These are phyloP conservation scores for Drosophila athabasca DNA, from an alignment of 1,140 invertebrate genomes.

Conservation along the genomic window DNA sequence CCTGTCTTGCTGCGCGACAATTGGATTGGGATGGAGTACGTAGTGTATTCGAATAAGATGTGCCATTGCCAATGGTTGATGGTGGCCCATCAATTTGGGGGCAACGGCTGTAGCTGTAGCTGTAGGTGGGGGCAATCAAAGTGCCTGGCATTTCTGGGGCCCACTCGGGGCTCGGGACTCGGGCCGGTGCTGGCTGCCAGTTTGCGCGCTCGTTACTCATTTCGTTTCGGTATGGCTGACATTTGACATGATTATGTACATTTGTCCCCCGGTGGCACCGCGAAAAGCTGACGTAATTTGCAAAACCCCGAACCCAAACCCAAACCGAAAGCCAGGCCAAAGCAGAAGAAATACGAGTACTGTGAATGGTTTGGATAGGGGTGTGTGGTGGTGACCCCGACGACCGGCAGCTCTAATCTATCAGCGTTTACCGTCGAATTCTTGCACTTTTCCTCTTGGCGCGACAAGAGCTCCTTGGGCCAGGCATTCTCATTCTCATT, in stretches of 20 bases:
- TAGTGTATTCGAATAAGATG: constrained; percentile 48
- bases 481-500: constrained; percentile 36
- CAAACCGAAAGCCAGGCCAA: background rate
- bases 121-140: constrained; percentile 52
- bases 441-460: constrained; percentile 46
- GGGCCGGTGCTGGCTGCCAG: constrained; percentile 1
- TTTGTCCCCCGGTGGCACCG: constrained; percentile 62
- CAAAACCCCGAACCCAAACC: constrained; percentile 34
- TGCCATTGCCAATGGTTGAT: constrained; percentile 75
- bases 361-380: background rate
- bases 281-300: constrained; percentile 64
- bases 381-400: constrained; percentile 10
- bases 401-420: constrained; percentile 69
- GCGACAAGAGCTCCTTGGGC: constrained; percentile 20
- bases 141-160: constrained; percentile 44
- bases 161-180: background rate
- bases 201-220: constrained; percentile 42
- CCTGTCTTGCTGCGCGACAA: too few relatives aligned
- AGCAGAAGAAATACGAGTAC: constrained; percentile 2
- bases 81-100: constrained; percentile 64
- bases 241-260: constrained; percentile 80
- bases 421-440: constrained; percentile 67
- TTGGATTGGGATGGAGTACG: background rate
- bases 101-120: constrained; percentile 21
- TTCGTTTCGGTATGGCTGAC: constrained; percentile 68